Evolutionary conservation across 2,113 vertebrate genomes (phyloP), one percentile per base, ranked within the genome.

Genomic region (Cephalopterus ornatus): DNA sequence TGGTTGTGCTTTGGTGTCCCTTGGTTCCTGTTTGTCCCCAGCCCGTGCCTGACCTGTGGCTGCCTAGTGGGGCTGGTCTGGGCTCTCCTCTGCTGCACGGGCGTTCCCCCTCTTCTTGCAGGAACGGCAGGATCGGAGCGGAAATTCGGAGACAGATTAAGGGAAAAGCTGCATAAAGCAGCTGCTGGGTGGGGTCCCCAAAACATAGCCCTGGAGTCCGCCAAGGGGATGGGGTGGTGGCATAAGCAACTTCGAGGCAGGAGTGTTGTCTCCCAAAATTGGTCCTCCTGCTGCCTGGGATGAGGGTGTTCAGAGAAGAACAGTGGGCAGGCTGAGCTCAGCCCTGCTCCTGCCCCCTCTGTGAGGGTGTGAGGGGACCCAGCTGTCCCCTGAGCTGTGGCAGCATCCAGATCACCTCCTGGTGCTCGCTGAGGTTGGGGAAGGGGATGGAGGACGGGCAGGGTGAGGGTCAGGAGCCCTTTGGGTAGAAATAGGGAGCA

Each of bases 1-100:
- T n/a, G 82, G 4, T 7, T 66, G 41, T 2, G 8, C 22, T 50
- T 26, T 28, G 46, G 6, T 0, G 0, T 44, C 32, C 2, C 1
- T 10, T 10, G 76, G 63, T 41, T 89, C 20, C 26, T 67, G 77
- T 77, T 73, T 4, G 12, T 35, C n/a, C 19, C 32, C 61, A 37
- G 39, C 75, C 27, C 0, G 0, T 46, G 2, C 28, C 37, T 12
- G 67, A 20, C 21, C 46, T 0, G 1, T 10, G 17, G n/a, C 7
- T 85, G 65, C 22, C 23, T 11, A 2, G 0, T 23, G 61, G 8
- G 46, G 49, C 23, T 52, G 79, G 33, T 27, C 41, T 10, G 3
- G 70, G 39, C 39, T 68, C n/a, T 1, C 3, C 33, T 78, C 17
- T 2, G 12, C 44, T 33, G 52, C 49, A 3, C 3, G 0, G 11